Percentiles rank a stretch among this genome's conserved stretches.
Conservation (phyloP, 1,140 invertebrate species). For the Bombus haemorrhoidalis region DNA sequence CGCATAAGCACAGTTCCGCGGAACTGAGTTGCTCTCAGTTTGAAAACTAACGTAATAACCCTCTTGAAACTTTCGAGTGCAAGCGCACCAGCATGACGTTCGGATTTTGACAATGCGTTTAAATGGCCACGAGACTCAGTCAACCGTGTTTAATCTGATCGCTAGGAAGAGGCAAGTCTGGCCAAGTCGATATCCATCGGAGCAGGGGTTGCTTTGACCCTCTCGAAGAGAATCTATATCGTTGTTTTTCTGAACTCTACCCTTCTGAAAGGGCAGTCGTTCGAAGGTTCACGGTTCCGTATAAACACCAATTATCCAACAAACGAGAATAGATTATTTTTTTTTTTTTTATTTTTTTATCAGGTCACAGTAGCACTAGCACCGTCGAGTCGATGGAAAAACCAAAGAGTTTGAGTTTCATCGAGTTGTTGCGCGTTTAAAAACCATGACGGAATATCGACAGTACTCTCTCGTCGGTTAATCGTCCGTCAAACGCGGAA, state of each 20-base stretch:
- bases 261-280: slow-evolving; percentile 40
- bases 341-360: too few relatives aligned
- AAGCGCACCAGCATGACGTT: neutral
- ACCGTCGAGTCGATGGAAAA: too few relatives aligned
- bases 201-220: slow-evolving; percentile 34
- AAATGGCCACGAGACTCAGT: slow-evolving; percentile 67
- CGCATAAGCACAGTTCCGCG: neutral
- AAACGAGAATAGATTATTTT: too few relatives aligned
- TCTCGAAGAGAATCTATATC: slow-evolving; percentile 19
- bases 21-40: neutral
- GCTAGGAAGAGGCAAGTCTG: slow-evolving; percentile 54
- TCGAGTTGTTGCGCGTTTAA: neutral
- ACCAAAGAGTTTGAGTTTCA: neutral
- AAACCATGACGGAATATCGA: neutral
- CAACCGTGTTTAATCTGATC: slow-evolving; percentile 65
- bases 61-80: neutral
- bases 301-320: neutral
- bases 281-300: neutral
- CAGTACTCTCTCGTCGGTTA: neutral
- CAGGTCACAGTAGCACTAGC: too few relatives aligned
- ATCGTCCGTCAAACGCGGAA: slow-evolving; percentile 5
- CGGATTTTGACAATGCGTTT: slow-evolving; percentile 72
- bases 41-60: neutral
- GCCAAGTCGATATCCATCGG: slow-evolving; percentile 68
- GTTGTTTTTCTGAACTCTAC: slow-evolving; percentile 45